Conservation (phyloP, 1,140 invertebrate species). For the Lethocerus indicus region DNA sequence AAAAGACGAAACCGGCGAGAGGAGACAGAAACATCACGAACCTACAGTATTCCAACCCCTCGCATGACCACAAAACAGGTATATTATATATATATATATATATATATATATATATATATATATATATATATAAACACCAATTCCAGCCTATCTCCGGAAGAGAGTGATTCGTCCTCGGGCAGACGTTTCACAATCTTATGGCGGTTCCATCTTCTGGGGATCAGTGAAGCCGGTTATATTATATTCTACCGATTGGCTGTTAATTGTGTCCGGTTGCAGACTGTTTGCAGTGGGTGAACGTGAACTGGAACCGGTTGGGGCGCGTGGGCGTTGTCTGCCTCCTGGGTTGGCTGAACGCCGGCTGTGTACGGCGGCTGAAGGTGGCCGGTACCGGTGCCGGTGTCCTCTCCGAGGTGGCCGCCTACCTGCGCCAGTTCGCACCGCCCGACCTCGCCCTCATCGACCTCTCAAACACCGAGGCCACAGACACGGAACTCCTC, state of each 20-base stretch:
- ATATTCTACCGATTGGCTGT: background rate
- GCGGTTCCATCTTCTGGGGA: too few species aligned
- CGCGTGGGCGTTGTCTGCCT: constrained; percentile 13
- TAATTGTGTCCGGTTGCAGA: constrained; percentile 2
- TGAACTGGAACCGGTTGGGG: constrained; percentile 13
- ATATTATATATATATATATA: too few species aligned
- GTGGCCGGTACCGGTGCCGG: constrained; percentile 5
- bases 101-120: background rate
- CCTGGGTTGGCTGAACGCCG: constrained; percentile 4
- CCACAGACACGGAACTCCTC: background rate
- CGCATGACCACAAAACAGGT: too few species aligned
- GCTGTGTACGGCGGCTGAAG: constrained; percentile 1
- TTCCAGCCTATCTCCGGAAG: background rate
- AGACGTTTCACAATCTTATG: too few species aligned
- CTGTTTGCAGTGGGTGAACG: constrained; percentile 9
- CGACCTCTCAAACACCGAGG: constrained; percentile 7
- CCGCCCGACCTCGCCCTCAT: constrained; percentile 4
- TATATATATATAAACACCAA: background rate
- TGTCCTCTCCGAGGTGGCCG: constrained; percentile 7
- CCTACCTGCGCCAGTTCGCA: constrained; percentile 5
- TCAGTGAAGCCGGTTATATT: background rate
- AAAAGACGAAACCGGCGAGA: too few species aligned
- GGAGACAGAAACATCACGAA: too few species aligned
- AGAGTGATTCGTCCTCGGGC: background rate
- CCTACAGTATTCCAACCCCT: too few species aligned